These are phyloP conservation scores for Protonibea diacanthus DNA, from an alignment of 2,797 vertebrate species.

Conservation along the genomic window DNA sequence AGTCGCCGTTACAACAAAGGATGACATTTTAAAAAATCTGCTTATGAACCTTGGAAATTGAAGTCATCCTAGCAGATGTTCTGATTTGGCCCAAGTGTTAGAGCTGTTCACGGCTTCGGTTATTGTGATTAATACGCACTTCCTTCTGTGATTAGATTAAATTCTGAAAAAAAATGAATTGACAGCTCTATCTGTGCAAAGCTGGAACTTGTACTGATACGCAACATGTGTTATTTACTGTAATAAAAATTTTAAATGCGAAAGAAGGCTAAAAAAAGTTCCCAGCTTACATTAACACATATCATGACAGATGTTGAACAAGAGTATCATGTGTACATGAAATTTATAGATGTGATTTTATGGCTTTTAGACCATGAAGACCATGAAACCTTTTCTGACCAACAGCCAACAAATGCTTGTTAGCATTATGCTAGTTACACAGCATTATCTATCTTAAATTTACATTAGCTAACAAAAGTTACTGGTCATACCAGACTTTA, in stretches of 20 bases:
- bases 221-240: neutral
- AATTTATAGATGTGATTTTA: too few species aligned
- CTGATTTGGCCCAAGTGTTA: neutral
- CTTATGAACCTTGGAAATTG: neutral
- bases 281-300: too few species aligned
- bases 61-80: neutral
- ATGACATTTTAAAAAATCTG: neutral
- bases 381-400: too few species aligned
- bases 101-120: neutral
- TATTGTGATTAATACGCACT: neutral
- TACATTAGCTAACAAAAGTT: too few species aligned
- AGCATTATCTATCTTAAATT: too few species aligned
- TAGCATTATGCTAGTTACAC: too few species aligned
- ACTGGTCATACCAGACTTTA: too few species aligned
- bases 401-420: too few species aligned
- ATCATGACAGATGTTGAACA: too few species aligned
- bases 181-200: neutral
- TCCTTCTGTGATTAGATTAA: neutral
- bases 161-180: neutral
- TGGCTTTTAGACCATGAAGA: too few species aligned
- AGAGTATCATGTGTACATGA: too few species aligned
- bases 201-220: neutral
- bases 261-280: neutral
- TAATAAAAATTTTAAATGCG: neutral
- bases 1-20: neutral